Base-by-base conservation (phyloP, 1,140 invertebrate species). In the Idris sp. region DNA sequence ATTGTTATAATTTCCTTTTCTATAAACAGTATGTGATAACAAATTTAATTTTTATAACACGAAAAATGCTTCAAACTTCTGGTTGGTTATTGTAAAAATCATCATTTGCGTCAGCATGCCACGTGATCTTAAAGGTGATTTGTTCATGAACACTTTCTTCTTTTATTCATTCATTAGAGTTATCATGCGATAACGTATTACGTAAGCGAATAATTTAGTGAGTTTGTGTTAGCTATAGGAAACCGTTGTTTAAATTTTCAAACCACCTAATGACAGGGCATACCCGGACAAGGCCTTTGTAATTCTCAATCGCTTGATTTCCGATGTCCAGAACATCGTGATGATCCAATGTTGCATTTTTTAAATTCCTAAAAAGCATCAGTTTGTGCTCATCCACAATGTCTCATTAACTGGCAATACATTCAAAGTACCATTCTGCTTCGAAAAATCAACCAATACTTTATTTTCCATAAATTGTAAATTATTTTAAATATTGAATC, bases 191-290 rank as follows among this genome's bases (percentile, higher is more conserved):
- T 65, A 74, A 59, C 26, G 58, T 51, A 72, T 76, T 72, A 72
- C 62, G 67, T 68, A 68, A 76, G 61, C 58, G 30, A 75, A 76
- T 49, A 62, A 71, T 22, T 69, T 64, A 69, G 72, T 61, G 53
- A 69, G 64, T 71, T 59, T 43, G 58, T 54, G 54, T 76, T 78
- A 79, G 76, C 78, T 71, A 81, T 83, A 80, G 81, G 79, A 84
- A 82, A 83, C 80, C 74, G 79, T 81, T 84, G 84, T 82, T 84
- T 84, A 84, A 86, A 85, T 85, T 86, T 79, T 82, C 84, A 84
- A 86, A 84, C 80, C 83, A 84, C 82, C 79, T 85, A 85, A 85
- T 84, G 78, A 80, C 81, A 76, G 76, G 80, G 74, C 76, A 79
- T 74, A 77, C 71, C 79, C 67, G 78, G 78, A 82, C 81, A 82